A percentile compares a stretch with the other conserved stretches of the same genome.
phyloP scores from a whole-genome alignment of 2,113 vertebrate species.

The Lates calcarifer region DNA sequence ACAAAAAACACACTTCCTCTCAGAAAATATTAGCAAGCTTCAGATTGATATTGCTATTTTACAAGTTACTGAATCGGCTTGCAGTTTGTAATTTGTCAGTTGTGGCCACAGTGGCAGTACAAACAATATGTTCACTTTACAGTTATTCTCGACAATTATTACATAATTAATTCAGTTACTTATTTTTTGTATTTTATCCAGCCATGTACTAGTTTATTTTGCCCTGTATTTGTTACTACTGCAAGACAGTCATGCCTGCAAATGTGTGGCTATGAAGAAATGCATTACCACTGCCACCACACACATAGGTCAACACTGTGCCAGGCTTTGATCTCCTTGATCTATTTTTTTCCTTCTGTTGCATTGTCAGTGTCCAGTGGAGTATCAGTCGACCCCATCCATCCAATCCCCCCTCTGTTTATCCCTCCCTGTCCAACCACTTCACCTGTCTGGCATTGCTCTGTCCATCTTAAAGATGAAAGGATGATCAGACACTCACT shows the following conservation, averaged over 20 bases:
- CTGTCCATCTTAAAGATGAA: constrained; percentile 73
- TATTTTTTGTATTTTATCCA: neutral
- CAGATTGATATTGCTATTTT: neutral
- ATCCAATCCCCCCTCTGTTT: constrained; percentile 16
- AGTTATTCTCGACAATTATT: neutral
- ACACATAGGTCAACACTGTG: constrained; percentile 32
- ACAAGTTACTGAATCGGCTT: neutral
- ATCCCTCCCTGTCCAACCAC: constrained; percentile 39
- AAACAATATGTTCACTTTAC: too few species aligned
- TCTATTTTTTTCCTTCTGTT: constrained; percentile 34
- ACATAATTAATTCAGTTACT: neutral
- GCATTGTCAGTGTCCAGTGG: constrained; percentile 46
- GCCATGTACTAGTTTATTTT: neutral
- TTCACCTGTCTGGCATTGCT: constrained; percentile 75
- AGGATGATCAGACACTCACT: constrained; percentile 65
- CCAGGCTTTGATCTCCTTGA: constrained; percentile 60
- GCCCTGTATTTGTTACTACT: neutral
- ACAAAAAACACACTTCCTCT: neutral
- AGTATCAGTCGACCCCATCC: constrained; percentile 47
- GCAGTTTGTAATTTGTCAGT: neutral
- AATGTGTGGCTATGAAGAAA: neutral
- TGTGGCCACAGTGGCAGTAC: neutral
- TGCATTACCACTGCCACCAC: constrained; percentile 21
- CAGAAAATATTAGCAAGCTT: neutral
- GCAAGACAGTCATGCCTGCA: neutral